These are phyloP conservation scores for Atethmia centrago DNA, from an alignment of 2,888 invertebrate species.

Conservation along the genomic window DNA sequence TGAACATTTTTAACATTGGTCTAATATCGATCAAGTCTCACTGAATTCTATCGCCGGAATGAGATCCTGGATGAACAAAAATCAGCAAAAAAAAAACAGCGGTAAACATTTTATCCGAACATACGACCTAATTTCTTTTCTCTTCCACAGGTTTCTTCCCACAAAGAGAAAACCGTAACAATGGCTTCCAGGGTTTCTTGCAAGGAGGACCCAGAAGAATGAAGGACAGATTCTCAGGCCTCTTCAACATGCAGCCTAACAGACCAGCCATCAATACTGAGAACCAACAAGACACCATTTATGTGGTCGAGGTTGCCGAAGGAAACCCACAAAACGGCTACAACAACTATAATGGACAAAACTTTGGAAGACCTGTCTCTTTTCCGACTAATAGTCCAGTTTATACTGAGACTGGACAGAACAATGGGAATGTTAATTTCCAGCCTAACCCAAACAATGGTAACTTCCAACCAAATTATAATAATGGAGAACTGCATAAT, in stretches of 20 bases:
- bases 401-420: constrained; percentile 28
- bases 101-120: not conserved
- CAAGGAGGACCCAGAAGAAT: constrained; percentile 66
- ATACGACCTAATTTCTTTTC: not conserved
- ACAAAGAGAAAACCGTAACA: constrained; percentile 71
- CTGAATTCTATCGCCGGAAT: not conserved
- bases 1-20: too few relatives aligned
- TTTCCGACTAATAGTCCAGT: constrained; percentile 36
- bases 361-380: constrained; percentile 36
- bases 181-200: constrained; percentile 60
- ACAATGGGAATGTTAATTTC: constrained; percentile 50
- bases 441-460: constrained; percentile 21
- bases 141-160: constrained; percentile 76
- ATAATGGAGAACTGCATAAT: constrained; percentile 13
- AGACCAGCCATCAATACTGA: constrained; percentile 44
- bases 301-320: constrained; percentile 35
- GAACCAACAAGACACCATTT: constrained; percentile 20
- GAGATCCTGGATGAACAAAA: constrained; percentile 23
- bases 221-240: constrained; percentile 65
- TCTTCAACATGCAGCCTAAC: constrained; percentile 62
- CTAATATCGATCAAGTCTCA: not conserved
- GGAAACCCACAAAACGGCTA: constrained; percentile 26
- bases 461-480: constrained; percentile 18
- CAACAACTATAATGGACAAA: constrained; percentile 41
- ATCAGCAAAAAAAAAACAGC: not conserved